Conservation (phyloP, 1,140 invertebrate genomes). For the Diachasmimorpha longicaudata region DNA sequence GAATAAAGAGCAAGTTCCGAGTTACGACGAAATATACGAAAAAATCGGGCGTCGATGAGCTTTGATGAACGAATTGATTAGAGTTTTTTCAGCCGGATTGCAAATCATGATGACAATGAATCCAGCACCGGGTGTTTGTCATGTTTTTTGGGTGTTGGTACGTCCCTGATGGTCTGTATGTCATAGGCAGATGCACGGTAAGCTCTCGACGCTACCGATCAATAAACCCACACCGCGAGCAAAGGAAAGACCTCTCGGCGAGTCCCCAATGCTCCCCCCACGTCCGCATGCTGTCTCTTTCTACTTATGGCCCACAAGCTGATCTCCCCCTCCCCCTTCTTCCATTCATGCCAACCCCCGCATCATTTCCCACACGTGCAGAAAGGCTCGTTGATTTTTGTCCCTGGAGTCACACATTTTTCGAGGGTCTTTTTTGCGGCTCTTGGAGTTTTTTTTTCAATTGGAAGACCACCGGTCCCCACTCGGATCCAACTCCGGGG, state of each 20-base stretch:
- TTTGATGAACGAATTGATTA: too few relatives aligned
- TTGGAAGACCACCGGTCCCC: too few relatives aligned
- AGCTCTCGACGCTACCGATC: constrained; percentile 26
- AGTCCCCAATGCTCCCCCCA: constrained; percentile 9
- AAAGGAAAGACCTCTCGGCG: constrained; percentile 10
- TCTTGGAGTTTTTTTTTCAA: neutral
- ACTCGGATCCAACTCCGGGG: too few relatives aligned
- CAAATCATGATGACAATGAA: too few relatives aligned
- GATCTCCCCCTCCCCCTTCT: neutral
- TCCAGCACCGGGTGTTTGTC: neutral
- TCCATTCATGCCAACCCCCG: neutral
- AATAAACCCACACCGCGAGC: constrained; percentile 29
- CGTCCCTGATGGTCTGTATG: constrained; percentile 26
- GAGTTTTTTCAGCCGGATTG: neutral
- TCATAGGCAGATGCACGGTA: constrained; percentile 31
- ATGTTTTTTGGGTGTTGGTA: constrained; percentile 1
- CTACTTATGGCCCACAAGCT: neutral
- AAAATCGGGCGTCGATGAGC: neutral
- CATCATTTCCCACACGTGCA: neutral
- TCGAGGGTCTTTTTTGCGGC: neutral
- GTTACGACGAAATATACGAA: neutral
- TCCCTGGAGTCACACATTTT: too few relatives aligned
- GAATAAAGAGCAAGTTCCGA: neutral
- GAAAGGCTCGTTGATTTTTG: neutral
- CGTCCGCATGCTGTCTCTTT: neutral